A percentile compares a stretch with the other conserved stretches of the same genome.
Evolutionary conservation across 2,888 invertebrate genomes (phyloP).

Genomic region (Tetramorium bicarinatum): DNA sequence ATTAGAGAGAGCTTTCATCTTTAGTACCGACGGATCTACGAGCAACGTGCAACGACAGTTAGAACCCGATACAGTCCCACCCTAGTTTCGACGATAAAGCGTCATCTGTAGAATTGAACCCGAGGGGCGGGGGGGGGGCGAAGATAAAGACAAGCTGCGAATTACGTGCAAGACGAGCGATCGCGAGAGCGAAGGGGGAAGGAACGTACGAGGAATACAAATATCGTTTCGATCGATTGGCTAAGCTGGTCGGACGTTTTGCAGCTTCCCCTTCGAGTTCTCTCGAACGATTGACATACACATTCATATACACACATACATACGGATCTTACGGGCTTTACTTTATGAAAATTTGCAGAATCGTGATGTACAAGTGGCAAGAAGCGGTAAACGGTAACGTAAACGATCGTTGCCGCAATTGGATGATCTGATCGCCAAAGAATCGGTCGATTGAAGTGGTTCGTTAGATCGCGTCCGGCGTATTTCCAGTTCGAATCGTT

Average conservation of each 20-base stretch:
- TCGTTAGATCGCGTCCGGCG: not conserved
- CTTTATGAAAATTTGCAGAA: not conserved
- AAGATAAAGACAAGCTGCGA: slow-evolving; percentile 4
- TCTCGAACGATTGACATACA: not conserved
- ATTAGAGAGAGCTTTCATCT: not conserved
- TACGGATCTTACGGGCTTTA: not conserved
- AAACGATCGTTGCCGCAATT: not conserved
- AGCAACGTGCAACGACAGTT: not conserved
- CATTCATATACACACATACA: not conserved
- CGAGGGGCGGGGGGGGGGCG: not conserved
- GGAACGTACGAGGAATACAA: slow-evolving; percentile 21
- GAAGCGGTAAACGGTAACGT: not conserved
- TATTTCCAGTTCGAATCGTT: not conserved
- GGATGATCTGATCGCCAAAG: not conserved
- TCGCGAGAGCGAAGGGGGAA: not conserved
- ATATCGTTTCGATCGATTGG: slow-evolving; percentile 34
- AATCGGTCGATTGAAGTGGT: not conserved
- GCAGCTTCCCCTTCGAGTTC: slow-evolving; percentile 23
- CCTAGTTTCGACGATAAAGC: not conserved
- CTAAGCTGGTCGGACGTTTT: not conserved
- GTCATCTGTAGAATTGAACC: slow-evolving; percentile 24
- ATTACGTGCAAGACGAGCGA: slow-evolving; percentile 49
- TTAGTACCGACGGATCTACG: not conserved
- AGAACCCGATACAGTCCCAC: not conserved
- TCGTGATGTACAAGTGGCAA: slow-evolving; percentile 30